Evolutionary conservation across 2,888 invertebrate species (phyloP).

Genomic region (Pristionchus maxplancki): DNA sequence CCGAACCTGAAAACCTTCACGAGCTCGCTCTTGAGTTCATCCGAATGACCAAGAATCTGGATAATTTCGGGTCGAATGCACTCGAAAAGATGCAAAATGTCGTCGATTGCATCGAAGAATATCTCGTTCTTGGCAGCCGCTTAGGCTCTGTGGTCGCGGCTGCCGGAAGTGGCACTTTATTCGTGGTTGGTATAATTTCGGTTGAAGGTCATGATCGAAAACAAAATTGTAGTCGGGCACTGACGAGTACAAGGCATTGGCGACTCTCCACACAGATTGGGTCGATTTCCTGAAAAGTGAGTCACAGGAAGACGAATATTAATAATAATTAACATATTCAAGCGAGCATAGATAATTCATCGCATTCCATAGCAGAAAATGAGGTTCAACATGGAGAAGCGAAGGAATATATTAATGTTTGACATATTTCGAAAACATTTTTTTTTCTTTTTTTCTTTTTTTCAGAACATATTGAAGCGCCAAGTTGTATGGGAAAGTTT

Average conservation of each 20-base stretch:
- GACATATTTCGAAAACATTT: no score
- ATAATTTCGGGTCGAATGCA: neutral
- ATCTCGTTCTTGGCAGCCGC: neutral
- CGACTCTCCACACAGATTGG: neutral
- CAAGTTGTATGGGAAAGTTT: no score
- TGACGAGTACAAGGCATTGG: neutral
- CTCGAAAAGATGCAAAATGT: neutral
- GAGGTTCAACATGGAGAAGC: no score
- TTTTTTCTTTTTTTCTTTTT: no score
- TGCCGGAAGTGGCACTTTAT: neutral
- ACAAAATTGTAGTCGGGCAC: neutral
- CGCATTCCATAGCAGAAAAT: no score
- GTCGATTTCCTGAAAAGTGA: neutral
- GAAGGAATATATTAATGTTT: no score
- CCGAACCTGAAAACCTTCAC: no score
- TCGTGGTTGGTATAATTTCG: neutral
- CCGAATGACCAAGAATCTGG: neutral
- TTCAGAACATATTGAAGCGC: no score
- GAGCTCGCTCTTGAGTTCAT: neutral
- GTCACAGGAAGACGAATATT: no score
- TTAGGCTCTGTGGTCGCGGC: neutral
- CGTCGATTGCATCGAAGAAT: neutral
- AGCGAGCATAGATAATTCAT: no score
- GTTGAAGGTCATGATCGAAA: neutral
- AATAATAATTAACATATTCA: no score